Conservation (phyloP, 2,797 vertebrate species). For the Periparus ater region DNA sequence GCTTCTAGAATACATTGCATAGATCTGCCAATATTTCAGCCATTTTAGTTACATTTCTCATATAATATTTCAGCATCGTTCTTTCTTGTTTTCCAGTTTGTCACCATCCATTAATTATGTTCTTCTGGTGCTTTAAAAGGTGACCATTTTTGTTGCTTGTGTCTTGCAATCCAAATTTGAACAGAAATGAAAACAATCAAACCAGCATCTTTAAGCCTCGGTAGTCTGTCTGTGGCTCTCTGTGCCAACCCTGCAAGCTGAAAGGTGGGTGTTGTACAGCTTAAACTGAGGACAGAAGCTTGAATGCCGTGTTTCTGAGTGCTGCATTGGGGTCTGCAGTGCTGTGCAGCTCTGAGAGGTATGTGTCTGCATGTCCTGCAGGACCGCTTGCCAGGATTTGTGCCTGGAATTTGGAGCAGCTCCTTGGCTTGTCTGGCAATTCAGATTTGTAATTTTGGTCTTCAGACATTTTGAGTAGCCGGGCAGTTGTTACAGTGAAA, state of each 20-base stretch:
- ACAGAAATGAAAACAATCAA: not conserved
- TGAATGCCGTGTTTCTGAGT: not conserved
- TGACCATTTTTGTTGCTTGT: not conserved
- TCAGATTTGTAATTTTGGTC: not conserved
- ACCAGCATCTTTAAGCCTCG: not conserved
- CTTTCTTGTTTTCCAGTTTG: not conserved
- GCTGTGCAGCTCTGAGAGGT: not conserved
- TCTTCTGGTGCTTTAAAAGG: not conserved
- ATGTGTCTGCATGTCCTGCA: not conserved
- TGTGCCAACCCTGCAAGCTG: not conserved
- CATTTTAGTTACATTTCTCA: not conserved
- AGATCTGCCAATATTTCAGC: not conserved
- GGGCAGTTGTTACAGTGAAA: constrained; percentile 8
- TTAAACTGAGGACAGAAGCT: not conserved
- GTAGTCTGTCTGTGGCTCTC: not conserved
- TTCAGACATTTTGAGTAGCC: not conserved
- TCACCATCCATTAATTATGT: not conserved
- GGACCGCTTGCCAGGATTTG: not conserved
- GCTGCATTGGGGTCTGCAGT: not conserved
- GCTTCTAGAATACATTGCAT: not conserved
- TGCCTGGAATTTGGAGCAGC: not conserved
- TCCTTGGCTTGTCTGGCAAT: not conserved
- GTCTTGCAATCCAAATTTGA: not conserved
- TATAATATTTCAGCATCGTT: not conserved
- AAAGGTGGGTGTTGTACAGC: not conserved